These are phyloP conservation scores for Thinocorus orbignyianus DNA, from an alignment of 2,113 vertebrate genomes.

Conservation along the genomic window DNA sequence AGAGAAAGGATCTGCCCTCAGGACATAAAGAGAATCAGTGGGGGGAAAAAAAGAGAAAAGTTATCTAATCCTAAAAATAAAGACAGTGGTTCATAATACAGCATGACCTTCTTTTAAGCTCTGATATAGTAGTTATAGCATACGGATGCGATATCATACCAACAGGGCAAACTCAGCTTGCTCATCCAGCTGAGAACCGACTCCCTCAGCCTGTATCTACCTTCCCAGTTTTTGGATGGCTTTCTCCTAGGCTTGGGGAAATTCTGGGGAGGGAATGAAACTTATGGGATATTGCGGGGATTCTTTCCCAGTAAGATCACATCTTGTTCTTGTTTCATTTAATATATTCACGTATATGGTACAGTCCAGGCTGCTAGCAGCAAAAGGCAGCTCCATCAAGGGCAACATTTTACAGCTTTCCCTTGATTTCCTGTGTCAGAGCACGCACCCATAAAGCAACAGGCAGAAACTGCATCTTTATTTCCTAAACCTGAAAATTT, in stretches of 20 bases:
- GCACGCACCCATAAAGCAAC: background rate
- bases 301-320: slow-evolving; percentile 70
- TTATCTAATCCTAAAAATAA: slow-evolving; percentile 77
- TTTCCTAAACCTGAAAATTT: slow-evolving; percentile 31
- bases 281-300: slow-evolving; percentile 48
- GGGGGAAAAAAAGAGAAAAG: slow-evolving; percentile 14
- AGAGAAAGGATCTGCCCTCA: slow-evolving; percentile 75
- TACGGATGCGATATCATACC: slow-evolving; percentile 43
- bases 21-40: slow-evolving; percentile 68
- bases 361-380: slow-evolving; percentile 10
- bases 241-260: slow-evolving; percentile 27
- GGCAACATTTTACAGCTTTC: slow-evolving; percentile 38
- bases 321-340: slow-evolving; percentile 71
- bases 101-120: slow-evolving; percentile 71
- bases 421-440: slow-evolving; percentile 57
- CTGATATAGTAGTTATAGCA: slow-evolving; percentile 48
- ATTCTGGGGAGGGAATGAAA: background rate
- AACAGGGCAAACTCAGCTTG: slow-evolving; percentile 23
- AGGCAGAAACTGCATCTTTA: background rate
- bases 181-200: background rate
- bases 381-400: background rate
- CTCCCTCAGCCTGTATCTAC: background rate
- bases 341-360: background rate
- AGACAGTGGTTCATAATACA: slow-evolving; percentile 65
- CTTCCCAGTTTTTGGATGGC: slow-evolving; percentile 35